Conservation (phyloP, 1,140 invertebrate genomes). For the Brachionus asplanchnoidis region DNA sequence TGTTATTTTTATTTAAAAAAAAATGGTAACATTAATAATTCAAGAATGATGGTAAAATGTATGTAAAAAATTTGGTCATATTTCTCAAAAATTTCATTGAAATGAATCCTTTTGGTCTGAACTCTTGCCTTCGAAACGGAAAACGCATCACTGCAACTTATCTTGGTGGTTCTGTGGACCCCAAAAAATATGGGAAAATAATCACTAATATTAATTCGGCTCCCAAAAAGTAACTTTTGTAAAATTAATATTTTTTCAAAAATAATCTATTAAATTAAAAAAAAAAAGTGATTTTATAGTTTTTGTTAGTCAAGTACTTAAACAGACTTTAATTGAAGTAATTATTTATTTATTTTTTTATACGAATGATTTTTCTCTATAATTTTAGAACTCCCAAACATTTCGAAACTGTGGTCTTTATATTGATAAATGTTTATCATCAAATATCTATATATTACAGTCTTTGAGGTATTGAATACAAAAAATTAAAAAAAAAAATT, state of each 20-base stretch:
- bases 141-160: slow-evolving; percentile 3
- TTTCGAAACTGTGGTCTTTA: neutral
- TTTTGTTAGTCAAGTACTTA: slow-evolving; percentile 10
- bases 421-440: slow-evolving; percentile 26
- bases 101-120: slow-evolving; percentile 30
- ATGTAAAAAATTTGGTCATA: slow-evolving; percentile 15
- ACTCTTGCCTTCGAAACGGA: neutral
- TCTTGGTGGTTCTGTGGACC: slow-evolving; percentile 2
- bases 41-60: slow-evolving; percentile 30
- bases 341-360: neutral
- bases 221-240: slow-evolving; percentile 5
- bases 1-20: too few species aligned
- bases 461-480: neutral
- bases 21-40: too few species aligned
- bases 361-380: neutral
- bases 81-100: slow-evolving; percentile 32
- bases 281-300: slow-evolving; percentile 14
- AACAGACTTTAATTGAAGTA: slow-evolving; percentile 39
- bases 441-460: slow-evolving; percentile 38
- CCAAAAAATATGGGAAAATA: slow-evolving; percentile 18
- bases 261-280: neutral
- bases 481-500: too few species aligned
- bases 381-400: neutral
- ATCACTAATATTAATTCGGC: neutral
- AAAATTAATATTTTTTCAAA: too few species aligned